Evolutionary conservation across 2,888 invertebrate genomes (phyloP).

Genomic region (Dendrolimus pini): DNA sequence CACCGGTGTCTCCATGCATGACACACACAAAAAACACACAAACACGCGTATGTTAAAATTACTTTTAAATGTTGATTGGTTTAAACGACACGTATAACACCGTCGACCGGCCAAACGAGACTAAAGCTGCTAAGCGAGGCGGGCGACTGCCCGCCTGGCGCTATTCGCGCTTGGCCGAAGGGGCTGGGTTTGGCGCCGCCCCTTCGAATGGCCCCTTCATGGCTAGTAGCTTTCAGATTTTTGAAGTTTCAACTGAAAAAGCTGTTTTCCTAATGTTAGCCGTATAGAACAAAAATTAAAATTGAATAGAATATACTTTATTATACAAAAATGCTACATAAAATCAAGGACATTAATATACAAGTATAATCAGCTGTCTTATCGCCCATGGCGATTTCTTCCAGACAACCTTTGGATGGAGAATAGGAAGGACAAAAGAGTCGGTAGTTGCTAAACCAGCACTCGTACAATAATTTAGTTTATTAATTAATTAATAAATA

Average conservation of each 20-base stretch:
- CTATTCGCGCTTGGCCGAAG: conserved; percentile 33
- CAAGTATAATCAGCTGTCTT: too few species aligned
- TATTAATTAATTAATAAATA: too few species aligned
- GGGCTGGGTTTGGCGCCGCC: conserved; percentile 42
- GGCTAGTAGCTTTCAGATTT: neutral
- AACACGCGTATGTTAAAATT: conserved; percentile 17
- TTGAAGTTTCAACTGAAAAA: neutral
- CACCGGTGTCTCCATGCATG: conserved; percentile 52
- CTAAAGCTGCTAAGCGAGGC: conserved; percentile 23
- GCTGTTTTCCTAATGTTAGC: neutral
- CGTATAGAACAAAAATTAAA: too few species aligned
- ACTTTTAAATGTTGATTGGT: conserved; percentile 10
- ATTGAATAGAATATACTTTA: too few species aligned
- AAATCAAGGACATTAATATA: too few species aligned
- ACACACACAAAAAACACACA: conserved; percentile 37
- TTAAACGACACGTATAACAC: conserved; percentile 17
- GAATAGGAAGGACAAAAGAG: too few species aligned
- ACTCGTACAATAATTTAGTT: too few species aligned
- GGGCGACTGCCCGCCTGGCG: conserved; percentile 21
- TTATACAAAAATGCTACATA: too few species aligned
- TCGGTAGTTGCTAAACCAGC: too few species aligned
- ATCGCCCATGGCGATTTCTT: too few species aligned
- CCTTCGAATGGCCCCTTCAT: conserved; percentile 23
- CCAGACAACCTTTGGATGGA: too few species aligned
- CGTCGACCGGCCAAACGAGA: neutral